Evolutionary conservation across 2,888 invertebrate genomes (phyloP).

Genomic region (Nebria salina): DNA sequence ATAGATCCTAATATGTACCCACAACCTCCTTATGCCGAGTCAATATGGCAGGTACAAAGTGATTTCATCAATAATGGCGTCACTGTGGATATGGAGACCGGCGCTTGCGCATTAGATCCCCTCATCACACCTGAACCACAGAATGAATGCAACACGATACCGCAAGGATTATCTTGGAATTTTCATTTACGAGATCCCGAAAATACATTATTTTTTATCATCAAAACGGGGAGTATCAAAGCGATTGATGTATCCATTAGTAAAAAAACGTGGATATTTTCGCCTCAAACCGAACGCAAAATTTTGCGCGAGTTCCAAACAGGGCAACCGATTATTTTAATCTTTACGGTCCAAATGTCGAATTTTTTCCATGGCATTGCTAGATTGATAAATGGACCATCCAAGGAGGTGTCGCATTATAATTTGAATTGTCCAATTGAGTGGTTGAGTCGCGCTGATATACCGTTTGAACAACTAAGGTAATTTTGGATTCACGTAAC

Average conservation of each 20-base stretch:
- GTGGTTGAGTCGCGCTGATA: conserved; percentile 50
- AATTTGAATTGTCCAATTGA: conserved; percentile 49
- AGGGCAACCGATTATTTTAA: conserved; percentile 61
- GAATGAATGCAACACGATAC: conserved; percentile 59
- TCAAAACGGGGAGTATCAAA: conserved; percentile 68
- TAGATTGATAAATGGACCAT: conserved; percentile 45
- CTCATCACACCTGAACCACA: conserved; percentile 54
- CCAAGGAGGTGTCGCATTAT: conserved; percentile 27
- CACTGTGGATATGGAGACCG: conserved; percentile 26
- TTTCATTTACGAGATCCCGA: conserved; percentile 50
- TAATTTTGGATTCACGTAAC: conserved; percentile 35
- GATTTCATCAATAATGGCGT: conserved; percentile 32
- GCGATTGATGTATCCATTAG: conserved; percentile 68
- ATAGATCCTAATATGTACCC: neutral
- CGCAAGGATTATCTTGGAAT: conserved; percentile 60
- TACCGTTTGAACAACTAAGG: conserved; percentile 48
- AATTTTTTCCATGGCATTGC: conserved; percentile 53
- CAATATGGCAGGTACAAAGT: neutral
- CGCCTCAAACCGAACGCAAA: conserved; percentile 70
- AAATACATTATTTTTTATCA: conserved; percentile 67
- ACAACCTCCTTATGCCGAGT: neutral
- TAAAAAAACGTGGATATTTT: conserved; percentile 69
- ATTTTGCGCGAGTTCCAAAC: conserved; percentile 63
- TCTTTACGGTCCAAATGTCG: conserved; percentile 66
- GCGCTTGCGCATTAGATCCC: conserved; percentile 60